Conservation (phyloP, 1,140 invertebrate species). For the Drosophila watanabei region DNA sequence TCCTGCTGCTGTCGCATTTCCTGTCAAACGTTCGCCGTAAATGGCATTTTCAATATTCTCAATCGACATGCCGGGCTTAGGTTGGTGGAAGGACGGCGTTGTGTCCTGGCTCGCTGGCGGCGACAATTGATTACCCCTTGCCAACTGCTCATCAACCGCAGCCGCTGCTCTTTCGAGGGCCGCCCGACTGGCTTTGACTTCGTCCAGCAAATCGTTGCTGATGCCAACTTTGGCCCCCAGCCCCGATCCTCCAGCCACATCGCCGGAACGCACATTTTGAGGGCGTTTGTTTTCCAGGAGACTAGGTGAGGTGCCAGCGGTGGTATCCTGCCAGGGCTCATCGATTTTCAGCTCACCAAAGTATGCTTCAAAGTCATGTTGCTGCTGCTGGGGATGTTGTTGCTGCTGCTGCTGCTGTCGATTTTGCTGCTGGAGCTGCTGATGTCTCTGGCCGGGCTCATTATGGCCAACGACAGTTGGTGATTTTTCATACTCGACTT, state of each 20-base stretch:
- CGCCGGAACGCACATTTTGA: constrained; percentile 51
- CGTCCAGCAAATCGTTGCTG: constrained; percentile 77
- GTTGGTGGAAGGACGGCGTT: constrained; percentile 11
- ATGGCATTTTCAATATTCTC: constrained; percentile 85
- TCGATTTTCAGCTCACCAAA: constrained; percentile 78
- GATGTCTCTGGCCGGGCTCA: constrained; percentile 51
- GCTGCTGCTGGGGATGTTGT: constrained; percentile 33
- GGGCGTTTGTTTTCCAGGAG: constrained; percentile 60
- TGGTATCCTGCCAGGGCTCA: constrained; percentile 65
- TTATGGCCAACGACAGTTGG: constrained; percentile 71
- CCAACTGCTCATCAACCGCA: constrained; percentile 81
- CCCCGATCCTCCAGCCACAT: constrained; percentile 7
- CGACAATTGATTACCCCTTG: constrained; percentile 79
- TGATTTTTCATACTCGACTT: constrained; percentile 82
- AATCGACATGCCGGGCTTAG: constrained; percentile 76
- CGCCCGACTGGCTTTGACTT: constrained; percentile 72
- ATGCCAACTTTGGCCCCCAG: constrained; percentile 45
- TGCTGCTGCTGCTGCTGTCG: constrained; percentile 32
- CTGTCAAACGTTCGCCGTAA: constrained; percentile 81
- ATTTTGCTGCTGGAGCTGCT: constrained; percentile 27
- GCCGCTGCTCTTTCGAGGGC: constrained; percentile 71
- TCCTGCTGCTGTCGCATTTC: constrained; percentile 20
- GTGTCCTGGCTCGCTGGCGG: constrained; percentile 38
- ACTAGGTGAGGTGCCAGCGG: constrained; percentile 4
- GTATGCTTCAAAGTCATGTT: constrained; percentile 71